phyloP scores from a whole-genome alignment of 2,888 invertebrate species.

The Hypsopygia costalis region DNA sequence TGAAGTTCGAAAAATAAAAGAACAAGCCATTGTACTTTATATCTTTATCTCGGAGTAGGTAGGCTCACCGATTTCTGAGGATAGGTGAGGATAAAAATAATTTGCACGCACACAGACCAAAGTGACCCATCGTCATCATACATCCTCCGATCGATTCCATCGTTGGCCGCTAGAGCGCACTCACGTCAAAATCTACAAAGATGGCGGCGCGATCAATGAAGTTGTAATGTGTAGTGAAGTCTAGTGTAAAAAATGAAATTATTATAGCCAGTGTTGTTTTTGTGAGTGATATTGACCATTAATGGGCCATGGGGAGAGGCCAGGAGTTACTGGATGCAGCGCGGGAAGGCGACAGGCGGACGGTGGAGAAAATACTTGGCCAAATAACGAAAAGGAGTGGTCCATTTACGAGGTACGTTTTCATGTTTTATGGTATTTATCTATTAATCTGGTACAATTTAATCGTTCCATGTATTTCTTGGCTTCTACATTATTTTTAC shows the following conservation, averaged over 20 bases:
- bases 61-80: too few relatives aligned
- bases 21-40: too few relatives aligned
- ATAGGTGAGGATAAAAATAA: too few relatives aligned
- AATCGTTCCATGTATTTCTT: neutral
- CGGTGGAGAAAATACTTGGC: slow-evolving; percentile 94
- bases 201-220: slow-evolving; percentile 91
- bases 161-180: slow-evolving; percentile 70
- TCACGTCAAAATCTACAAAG: slow-evolving; percentile 73
- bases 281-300: slow-evolving; percentile 59
- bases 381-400: slow-evolving; percentile 95
- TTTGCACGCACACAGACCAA: too few relatives aligned
- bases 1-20: too few relatives aligned
- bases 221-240: slow-evolving; percentile 78
- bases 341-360: slow-evolving; percentile 92
- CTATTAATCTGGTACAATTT: neutral
- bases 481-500: neutral
- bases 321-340: slow-evolving; percentile 98
- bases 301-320: slow-evolving; percentile 94
- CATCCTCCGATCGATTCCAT: slow-evolving; percentile 56
- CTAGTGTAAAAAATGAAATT: slow-evolving; percentile 73
- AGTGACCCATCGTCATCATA: too few relatives aligned
- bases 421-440: slow-evolving; percentile 40
- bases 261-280: slow-evolving; percentile 71
- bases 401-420: slow-evolving; percentile 93
- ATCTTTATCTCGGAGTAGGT: too few relatives aligned